These are phyloP conservation scores for Amblyopsis rosae DNA, from an alignment of 2,113 vertebrate genomes.

Conservation along the genomic window DNA sequence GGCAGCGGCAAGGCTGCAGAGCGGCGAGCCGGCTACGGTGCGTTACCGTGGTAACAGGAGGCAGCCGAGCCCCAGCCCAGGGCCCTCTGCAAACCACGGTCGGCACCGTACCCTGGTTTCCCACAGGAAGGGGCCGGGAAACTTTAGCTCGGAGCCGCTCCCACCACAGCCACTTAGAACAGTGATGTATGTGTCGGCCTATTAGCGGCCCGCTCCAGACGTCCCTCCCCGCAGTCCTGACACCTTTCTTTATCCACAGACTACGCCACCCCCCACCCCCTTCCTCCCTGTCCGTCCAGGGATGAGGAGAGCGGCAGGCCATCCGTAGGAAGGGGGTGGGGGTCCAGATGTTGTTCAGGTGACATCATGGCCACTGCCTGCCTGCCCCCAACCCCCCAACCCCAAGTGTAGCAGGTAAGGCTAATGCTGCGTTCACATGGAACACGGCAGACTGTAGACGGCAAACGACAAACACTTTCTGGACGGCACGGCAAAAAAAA, in stretches of 20 bases:
- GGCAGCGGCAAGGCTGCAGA: conserved; percentile 12
- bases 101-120: conserved; percentile 49
- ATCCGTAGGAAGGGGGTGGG: neutral
- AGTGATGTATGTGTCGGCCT: conserved; percentile 65
- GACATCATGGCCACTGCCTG: neutral
- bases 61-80: conserved; percentile 34
- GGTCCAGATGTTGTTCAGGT: neutral
- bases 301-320: conserved; percentile 40
- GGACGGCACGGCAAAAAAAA: too few relatives aligned
- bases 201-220: conserved; percentile 19
- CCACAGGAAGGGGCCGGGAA: conserved; percentile 56
- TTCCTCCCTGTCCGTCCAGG: conserved; percentile 39
- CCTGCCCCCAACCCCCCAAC: too few relatives aligned
- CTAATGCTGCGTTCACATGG: neutral
- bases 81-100: conserved; percentile 22
- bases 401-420: neutral
- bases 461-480: too few relatives aligned
- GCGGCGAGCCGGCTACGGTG: conserved; percentile 56
- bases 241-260: conserved; percentile 22
- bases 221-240: neutral
- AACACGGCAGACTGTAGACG: too few relatives aligned
- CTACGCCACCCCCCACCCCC: conserved; percentile 13
- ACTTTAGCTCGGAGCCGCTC: conserved; percentile 60
- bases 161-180: conserved; percentile 72
- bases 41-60: conserved; percentile 50